A percentile compares a stretch with the other conserved stretches of the same genome.
Evolutionary conservation across 2,888 invertebrate genomes (phyloP).

Genomic region (Epinotia ramella): DNA sequence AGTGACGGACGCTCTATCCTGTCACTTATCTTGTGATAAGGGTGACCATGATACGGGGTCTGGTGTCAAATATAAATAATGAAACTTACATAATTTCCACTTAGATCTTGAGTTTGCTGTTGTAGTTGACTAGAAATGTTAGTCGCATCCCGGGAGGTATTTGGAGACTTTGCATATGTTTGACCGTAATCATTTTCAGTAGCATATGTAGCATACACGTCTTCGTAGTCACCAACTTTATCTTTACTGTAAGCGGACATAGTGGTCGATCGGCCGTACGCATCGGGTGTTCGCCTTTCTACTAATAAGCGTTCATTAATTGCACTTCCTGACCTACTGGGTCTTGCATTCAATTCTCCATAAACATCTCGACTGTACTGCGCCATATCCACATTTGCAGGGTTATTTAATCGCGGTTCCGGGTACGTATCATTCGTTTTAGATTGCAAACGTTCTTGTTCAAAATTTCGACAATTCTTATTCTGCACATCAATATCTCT

Average conservation of each 20-base stretch:
- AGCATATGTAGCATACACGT: slow-evolving; percentile 85
- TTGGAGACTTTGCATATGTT: slow-evolving; percentile 87
- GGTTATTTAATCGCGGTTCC: slow-evolving; percentile 60
- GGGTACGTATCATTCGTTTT: slow-evolving; percentile 61
- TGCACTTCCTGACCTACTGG: slow-evolving; percentile 61
- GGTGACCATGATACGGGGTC: too few relatives aligned
- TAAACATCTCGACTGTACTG: slow-evolving; percentile 71
- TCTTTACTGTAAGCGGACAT: slow-evolving; percentile 75
- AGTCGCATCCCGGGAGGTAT: slow-evolving; percentile 72
- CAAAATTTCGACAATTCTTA: slow-evolving; percentile 55
- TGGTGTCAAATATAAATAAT: slow-evolving; percentile 12
- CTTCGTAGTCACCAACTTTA: slow-evolving; percentile 90
- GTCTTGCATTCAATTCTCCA: slow-evolving; percentile 67
- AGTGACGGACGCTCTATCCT: too few relatives aligned
- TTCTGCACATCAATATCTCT: slow-evolving; percentile 59
- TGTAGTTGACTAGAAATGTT: slow-evolving; percentile 70
- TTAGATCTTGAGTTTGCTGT: slow-evolving; percentile 63
- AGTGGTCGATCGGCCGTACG: slow-evolving; percentile 89
- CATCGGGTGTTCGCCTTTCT: slow-evolving; percentile 93
- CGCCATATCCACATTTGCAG: slow-evolving; percentile 59
- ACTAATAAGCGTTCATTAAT: slow-evolving; percentile 73
- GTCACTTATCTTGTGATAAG: too few relatives aligned
- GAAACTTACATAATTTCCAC: slow-evolving; percentile 66
- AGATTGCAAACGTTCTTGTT: slow-evolving; percentile 57
- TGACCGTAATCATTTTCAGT: slow-evolving; percentile 73